phyloP scores from a whole-genome alignment of 2,888 invertebrate species.

The Norana najaformis region DNA sequence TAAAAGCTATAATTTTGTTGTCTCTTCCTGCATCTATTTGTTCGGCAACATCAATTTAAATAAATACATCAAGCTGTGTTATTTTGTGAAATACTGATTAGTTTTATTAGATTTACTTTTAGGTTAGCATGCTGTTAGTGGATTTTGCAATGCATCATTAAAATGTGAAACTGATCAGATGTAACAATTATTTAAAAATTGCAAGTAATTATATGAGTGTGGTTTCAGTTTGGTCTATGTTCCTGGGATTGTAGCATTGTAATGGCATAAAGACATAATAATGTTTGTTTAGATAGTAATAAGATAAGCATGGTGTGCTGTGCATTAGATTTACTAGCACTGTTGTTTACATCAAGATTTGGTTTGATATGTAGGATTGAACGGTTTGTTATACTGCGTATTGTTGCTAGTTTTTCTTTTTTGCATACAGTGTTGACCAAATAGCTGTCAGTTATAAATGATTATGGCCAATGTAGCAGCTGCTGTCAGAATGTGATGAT shows the following conservation, averaged over 20 bases:
- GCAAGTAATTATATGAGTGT: background rate
- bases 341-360: background rate
- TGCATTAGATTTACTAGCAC: background rate
- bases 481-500: background rate
- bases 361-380: background rate
- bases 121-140: too few species aligned
- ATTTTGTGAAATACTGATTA: background rate
- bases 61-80: background rate
- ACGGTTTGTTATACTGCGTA: background rate
- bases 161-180: background rate
- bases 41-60: background rate
- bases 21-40: background rate
- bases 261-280: background rate
- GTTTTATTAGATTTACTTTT: too few species aligned
- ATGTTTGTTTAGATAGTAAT: background rate
- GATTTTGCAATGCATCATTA: background rate
- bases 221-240: background rate
- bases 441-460: background rate
- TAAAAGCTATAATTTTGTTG: background rate
- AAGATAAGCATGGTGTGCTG: background rate
- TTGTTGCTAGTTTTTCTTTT: background rate
- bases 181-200: background rate
- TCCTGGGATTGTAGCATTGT: background rate
- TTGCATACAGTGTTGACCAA: background rate
- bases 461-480: background rate